Base-by-base conservation (phyloP, 2,113 vertebrate genomes). In the Crocuta crocuta region DNA sequence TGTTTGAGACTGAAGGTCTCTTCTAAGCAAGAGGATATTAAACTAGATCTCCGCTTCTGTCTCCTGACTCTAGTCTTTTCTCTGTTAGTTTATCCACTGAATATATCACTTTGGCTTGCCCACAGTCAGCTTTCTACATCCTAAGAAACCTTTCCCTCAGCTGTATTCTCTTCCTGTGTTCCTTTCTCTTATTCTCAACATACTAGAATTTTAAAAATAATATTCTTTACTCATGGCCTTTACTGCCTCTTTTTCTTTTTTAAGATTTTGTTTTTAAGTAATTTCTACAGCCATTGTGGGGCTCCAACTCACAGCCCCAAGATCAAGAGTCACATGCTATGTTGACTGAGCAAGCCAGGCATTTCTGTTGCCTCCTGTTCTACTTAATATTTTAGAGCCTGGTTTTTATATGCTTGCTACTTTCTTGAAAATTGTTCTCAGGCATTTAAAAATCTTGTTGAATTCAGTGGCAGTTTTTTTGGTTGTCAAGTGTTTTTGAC, bases 391-490 rank as follows among this genome's bases (percentile, higher is more conserved):
- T 96, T 63, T 73, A 76, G 73, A 79, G 13, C 39, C 28, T 79
- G n/a, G 10, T 68, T 93, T 81, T 24, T 83, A 1, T 80, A 4
- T 92, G 83, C n/a, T 65, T 15, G 48, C 43, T 85, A 13, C 23
- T 89, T 96, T 89, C 28, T 83, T 91, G 19, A 96, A 16, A 31
- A 35, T 70, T 94, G 48, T 33, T 94, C 19, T 90, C 19, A 93
- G 26, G 28, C 50, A 79, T 81, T 96, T 89, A 9, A 61, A 74
- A 89, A 93, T 83, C 23, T 76, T 79, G 3, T 93, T 97, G 92
- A 53, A 48, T 91, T 88, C 31, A 85, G 48, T 91, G 66, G n/a
- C 39, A 33, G 83, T 90, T 65, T 82, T 85, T 26, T 84, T 89
- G 15, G 31, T 87, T 23, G 39, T 33, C 33, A 35, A 35, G 1